These are phyloP conservation scores for Augochlorella aurata DNA, from an alignment of 2,888 invertebrate species.

Conservation along the genomic window DNA sequence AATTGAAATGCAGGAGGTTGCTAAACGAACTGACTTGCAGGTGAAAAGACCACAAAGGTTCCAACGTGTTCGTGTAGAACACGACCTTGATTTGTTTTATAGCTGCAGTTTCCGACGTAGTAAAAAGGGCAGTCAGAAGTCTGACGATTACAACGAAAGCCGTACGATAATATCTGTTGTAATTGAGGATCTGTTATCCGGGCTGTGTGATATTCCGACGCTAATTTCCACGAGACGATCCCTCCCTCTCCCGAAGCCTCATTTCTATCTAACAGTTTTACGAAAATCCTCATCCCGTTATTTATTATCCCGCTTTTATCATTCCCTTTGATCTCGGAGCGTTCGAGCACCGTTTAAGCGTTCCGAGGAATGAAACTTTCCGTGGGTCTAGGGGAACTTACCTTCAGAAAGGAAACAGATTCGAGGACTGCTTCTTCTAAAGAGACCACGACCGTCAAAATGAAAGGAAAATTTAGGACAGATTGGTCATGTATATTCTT, in stretches of 20 bases:
- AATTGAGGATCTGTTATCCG: not conserved
- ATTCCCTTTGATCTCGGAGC: not conserved
- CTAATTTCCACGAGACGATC: not conserved
- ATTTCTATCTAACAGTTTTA: not conserved
- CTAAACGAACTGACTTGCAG: no score
- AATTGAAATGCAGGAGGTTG: no score
- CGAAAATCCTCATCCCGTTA: conserved; percentile 7
- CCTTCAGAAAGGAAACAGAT: not conserved
- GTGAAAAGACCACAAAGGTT: no score
- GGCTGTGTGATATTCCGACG: not conserved
- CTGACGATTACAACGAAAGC: not conserved
- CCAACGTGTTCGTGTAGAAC: no score
- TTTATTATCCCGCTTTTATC: conserved; percentile 13
- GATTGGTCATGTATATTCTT: not conserved
- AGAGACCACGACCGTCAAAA: not conserved
- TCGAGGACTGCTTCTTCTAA: not conserved
- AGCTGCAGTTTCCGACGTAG: not conserved
- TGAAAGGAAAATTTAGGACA: not conserved
- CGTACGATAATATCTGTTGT: not conserved
- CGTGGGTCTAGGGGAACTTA: not conserved
- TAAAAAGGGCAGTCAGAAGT: not conserved
- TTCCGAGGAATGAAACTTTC: not conserved
- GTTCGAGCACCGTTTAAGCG: not conserved
- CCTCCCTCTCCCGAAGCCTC: not conserved
- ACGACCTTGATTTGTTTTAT: not conserved